These are phyloP conservation scores for Ophion ellenae DNA, from an alignment of 2,888 invertebrate genomes.

Conservation along the genomic window DNA sequence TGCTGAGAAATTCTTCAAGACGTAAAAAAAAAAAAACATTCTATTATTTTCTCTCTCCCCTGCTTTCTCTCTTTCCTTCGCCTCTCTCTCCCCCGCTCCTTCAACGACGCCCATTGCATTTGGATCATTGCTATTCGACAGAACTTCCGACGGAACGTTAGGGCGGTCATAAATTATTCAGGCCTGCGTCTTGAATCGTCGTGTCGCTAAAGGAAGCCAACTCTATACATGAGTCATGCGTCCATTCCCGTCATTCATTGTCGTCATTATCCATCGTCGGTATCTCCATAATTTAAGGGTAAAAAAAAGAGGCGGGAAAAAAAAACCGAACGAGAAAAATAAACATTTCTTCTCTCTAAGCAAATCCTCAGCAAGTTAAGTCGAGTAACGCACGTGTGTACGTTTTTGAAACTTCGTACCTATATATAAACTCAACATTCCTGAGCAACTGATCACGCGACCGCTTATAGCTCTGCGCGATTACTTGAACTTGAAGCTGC, in stretches of 20 bases:
- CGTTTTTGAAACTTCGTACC: background rate
- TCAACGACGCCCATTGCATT: background rate
- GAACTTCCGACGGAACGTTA: background rate
- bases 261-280: slow-evolving; percentile 29
- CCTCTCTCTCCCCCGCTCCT: no score
- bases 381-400: slow-evolving; percentile 3
- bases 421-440: slow-evolving; percentile 45
- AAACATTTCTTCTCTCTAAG: background rate
- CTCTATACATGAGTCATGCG: slow-evolving; percentile 53
- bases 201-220: slow-evolving; percentile 45
- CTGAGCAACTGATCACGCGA: slow-evolving; percentile 26
- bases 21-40: no score
- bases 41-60: no score
- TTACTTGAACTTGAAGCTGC: slow-evolving; percentile 28
- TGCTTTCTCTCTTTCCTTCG: background rate
- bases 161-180: slow-evolving; percentile 33
- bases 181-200: slow-evolving; percentile 22
- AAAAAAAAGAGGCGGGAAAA: slow-evolving; percentile 19
- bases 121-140: slow-evolving; percentile 2
- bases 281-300: background rate
- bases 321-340: background rate
- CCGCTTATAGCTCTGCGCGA: slow-evolving; percentile 16
- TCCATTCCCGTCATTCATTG: slow-evolving; percentile 46
- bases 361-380: background rate
- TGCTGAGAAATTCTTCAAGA: no score